These are phyloP conservation scores for Hoplostethus mediterraneus DNA, from an alignment of 2,797 vertebrate genomes.

Conservation along the genomic window DNA sequence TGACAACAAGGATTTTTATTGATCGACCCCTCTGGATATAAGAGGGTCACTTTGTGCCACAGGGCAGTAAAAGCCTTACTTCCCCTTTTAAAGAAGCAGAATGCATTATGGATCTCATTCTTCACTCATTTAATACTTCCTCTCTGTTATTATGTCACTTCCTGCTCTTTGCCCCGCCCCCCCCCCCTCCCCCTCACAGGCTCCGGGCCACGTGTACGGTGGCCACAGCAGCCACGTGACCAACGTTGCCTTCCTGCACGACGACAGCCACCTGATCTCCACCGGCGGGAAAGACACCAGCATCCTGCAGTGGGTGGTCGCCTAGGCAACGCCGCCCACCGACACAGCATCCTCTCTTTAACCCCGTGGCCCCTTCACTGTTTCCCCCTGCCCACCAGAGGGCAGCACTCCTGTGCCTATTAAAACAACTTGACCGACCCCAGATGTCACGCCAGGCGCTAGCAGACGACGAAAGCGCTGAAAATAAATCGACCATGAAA, in stretches of 20 bases:
- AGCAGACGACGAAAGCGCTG: slow-evolving; percentile 16
- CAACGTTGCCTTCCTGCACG: slow-evolving; percentile 91
- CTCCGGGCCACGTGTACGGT: slow-evolving; percentile 87
- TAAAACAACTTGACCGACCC: slow-evolving; percentile 19
- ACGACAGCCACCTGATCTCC: slow-evolving; percentile 88
- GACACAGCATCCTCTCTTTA: slow-evolving; percentile 24
- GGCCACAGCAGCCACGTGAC: slow-evolving; percentile 98
- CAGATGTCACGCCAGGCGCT: slow-evolving; percentile 27
- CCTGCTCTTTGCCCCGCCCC: background rate
- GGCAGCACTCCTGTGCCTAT: slow-evolving; percentile 84
- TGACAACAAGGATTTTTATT: too few relatives aligned
- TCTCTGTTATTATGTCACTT: background rate
- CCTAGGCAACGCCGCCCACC: slow-evolving; percentile 65
- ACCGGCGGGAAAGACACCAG: slow-evolving; percentile 94
- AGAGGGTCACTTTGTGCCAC: too few relatives aligned
- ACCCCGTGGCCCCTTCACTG: slow-evolving; percentile 55
- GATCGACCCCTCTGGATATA: too few relatives aligned
- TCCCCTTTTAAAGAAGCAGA: too few relatives aligned
- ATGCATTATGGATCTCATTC: too few relatives aligned
- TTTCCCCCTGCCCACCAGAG: slow-evolving; percentile 74
- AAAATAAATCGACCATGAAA: slow-evolving; percentile 38
- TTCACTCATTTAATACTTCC: too few relatives aligned
- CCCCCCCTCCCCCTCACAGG: slow-evolving; percentile 72
- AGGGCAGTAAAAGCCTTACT: too few relatives aligned
- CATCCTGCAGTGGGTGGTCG: slow-evolving; percentile 90